A percentile compares a stretch with the other conserved stretches of the same genome.
phyloP scores from a whole-genome alignment of 2,797 vertebrate genomes.

The Choloepus didactylus region DNA sequence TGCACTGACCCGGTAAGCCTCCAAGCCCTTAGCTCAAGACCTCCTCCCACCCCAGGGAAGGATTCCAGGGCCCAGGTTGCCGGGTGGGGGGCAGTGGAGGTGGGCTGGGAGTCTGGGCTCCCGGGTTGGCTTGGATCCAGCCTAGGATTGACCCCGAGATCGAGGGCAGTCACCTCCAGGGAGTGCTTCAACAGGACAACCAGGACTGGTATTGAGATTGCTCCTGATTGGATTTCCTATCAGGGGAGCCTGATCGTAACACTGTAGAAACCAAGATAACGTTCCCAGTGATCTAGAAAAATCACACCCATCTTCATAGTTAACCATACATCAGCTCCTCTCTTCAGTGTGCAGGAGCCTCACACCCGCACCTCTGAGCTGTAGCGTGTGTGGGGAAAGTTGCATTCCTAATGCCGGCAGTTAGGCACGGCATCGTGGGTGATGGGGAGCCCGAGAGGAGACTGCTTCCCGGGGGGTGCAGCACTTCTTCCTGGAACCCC shows the following conservation, averaged over 20 bases:
- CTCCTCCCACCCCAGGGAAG: background rate
- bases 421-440: background rate
- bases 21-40: background rate
- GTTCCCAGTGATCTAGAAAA: conserved; percentile 35
- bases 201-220: background rate
- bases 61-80: background rate
- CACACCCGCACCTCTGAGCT: background rate
- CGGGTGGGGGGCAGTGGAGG: background rate
- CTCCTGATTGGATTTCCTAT: background rate
- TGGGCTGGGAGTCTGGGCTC: background rate
- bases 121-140: background rate
- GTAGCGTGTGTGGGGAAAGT: background rate
- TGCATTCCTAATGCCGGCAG: background rate
- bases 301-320: background rate
- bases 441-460: background rate
- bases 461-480: background rate
- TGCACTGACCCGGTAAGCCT: conserved; percentile 86
- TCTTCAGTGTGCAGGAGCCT: background rate
- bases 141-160: background rate
- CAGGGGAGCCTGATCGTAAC: background rate
- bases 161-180: conserved; percentile 36
- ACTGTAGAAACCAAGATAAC: conserved; percentile 53
- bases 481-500: background rate
- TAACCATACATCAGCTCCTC: background rate
- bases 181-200: background rate